Base-by-base conservation (phyloP, 1,140 invertebrate species). In the Battus philenor region DNA sequence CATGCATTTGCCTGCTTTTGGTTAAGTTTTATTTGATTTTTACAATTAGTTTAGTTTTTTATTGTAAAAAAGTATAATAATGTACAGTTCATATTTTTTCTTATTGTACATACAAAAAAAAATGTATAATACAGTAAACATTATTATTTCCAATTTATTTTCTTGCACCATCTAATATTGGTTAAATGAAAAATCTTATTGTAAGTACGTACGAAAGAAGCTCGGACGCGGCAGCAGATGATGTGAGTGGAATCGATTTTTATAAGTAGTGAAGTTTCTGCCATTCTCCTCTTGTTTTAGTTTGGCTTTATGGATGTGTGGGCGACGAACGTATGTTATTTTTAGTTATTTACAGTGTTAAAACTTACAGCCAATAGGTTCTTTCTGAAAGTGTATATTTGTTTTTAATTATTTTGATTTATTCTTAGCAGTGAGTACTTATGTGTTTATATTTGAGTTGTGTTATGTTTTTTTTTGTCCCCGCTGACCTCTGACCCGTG, bases 101-200 rank as follows among this genome's bases (percentile, higher is more conserved):
- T 74, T 81, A 84, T 72, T 87, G 82, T 86, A 87, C 83, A 87
- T 79, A 86, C 68, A 65, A 77, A 71, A 65, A 77, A 71, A 77
- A 69, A 77, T 87, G 82, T 86, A 88, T 88, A 87, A 88, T 90
- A 89, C 79, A 68, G 84, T 87, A 77, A 87, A 88, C 80, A 87
- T 88, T 90, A 87, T 89, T 87, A 82, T 90, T 91, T 91, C 87
- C 87, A 85, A 88, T 90, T 90, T 77, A 77, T 90, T 89, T 92
- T 92, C 90, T 89, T 92, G 91, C 91, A 93, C 91, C 88, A 89
- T 89, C 85, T 91, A 88, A 89, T 89, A 91, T 91, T 90, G 87
- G 90, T 89, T 88, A 86, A 87, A 86, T 84, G 90, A 92, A 91
- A 91, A 91, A 91, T 92, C 91, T 90, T 91, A 90, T 90, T 91